phyloP scores from a whole-genome alignment of 2,797 vertebrate species.

The Rhabdomys pumilio region DNA sequence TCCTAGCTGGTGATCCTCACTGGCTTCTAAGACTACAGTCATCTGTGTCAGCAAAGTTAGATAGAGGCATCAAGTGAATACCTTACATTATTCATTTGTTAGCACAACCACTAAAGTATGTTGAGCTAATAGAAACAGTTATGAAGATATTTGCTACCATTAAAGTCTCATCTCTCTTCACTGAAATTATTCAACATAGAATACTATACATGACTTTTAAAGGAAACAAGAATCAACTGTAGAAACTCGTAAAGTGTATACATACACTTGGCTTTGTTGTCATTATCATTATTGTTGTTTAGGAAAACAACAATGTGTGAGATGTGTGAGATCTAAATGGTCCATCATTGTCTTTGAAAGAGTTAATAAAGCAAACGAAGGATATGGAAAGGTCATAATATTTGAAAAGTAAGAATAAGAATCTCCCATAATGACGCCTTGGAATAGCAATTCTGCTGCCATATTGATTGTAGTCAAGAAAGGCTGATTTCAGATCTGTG shows the following conservation, averaged over 20 bases:
- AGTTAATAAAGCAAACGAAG: background rate
- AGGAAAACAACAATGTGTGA: background rate
- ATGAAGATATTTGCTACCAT: background rate
- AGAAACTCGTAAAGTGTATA: background rate
- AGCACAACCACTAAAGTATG: background rate
- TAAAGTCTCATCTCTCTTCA: background rate
- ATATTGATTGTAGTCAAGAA: background rate
- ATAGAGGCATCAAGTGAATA: background rate
- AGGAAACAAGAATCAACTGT: background rate
- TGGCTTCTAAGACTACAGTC: background rate
- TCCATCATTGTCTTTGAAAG: background rate
- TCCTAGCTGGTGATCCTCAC: background rate
- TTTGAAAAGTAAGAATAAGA: background rate
- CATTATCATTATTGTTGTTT: background rate
- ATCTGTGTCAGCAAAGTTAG: background rate
- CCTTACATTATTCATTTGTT: background rate
- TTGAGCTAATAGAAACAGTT: background rate
- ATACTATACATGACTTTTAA: background rate
- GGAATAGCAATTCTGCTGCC: background rate
- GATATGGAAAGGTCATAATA: background rate
- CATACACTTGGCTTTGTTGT: too few species aligned
- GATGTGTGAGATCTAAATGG: background rate
- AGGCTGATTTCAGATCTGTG: background rate
- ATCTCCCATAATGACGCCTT: background rate
- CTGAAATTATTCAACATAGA: background rate